phyloP scores from a whole-genome alignment of 2,888 invertebrate genomes.

The Monoplex corrugatus region DNA sequence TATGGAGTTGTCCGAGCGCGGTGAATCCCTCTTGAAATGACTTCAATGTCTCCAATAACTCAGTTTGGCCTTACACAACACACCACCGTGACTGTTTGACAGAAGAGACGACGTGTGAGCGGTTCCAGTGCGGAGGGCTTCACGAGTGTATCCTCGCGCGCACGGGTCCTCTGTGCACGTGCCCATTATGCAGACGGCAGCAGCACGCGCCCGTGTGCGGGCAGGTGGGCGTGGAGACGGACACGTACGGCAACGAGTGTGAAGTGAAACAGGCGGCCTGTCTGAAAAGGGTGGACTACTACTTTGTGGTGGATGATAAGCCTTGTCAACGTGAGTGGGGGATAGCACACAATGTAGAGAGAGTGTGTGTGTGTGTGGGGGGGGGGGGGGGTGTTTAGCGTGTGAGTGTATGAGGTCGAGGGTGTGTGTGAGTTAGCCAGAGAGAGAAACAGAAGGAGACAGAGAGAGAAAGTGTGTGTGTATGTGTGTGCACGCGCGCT shows the following conservation, averaged over 20 bases:
- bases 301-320: not conserved
- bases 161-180: slow-evolving; percentile 34
- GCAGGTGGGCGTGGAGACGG: slow-evolving; percentile 17
- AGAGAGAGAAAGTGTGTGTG: not conserved
- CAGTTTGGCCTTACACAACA: too few relatives aligned
- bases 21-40: too few relatives aligned
- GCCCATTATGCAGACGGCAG: slow-evolving; percentile 42
- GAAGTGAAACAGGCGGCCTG: slow-evolving; percentile 3
- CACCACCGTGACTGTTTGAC: too few relatives aligned
- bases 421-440: not conserved
- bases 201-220: slow-evolving; percentile 41
- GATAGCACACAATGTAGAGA: not conserved
- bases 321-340: not conserved
- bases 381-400: not conserved
- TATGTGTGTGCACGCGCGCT: not conserved
- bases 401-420: not conserved
- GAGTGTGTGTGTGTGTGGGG: not conserved
- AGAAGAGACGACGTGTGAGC: not conserved
- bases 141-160: slow-evolving; percentile 16
- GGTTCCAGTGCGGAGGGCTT: not conserved
- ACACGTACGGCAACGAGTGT: not conserved
- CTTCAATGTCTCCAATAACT: too few relatives aligned
- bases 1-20: too few relatives aligned
- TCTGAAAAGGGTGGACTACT: not conserved
- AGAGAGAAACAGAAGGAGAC: too few relatives aligned